Evolutionary conservation across 2,888 invertebrate genomes (phyloP).

Genomic region (Philereme vetulata): DNA sequence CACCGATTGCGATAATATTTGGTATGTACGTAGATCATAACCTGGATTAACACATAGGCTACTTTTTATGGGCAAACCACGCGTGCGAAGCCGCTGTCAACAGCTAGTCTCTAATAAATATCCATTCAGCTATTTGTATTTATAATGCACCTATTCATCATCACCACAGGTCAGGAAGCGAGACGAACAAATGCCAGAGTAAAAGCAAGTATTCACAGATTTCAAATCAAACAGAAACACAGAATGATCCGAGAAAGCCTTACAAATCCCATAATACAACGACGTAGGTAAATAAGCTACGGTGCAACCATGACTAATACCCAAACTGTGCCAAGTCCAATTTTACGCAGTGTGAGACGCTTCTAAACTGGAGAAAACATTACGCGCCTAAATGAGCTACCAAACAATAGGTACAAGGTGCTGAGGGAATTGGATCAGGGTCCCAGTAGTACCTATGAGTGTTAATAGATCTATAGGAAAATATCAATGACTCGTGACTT

Average conservation of each 20-base stretch:
- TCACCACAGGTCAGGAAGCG: too few species aligned
- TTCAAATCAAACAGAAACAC: constrained; percentile 3
- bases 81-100: too few species aligned
- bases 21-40: too few species aligned
- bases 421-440: constrained; percentile 19
- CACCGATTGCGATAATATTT: too few species aligned
- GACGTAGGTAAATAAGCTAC: constrained; percentile 37
- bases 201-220: neutral
- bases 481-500: too few species aligned
- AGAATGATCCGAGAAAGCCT: neutral
- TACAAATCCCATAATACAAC: constrained; percentile 23
- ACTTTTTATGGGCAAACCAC: too few species aligned
- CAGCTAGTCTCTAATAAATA: too few species aligned
- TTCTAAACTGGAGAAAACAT: constrained; percentile 23
- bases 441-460: neutral
- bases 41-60: too few species aligned
- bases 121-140: too few species aligned
- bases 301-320: constrained; percentile 47
- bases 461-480: neutral
- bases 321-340: constrained; percentile 53
- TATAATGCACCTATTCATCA: too few species aligned
- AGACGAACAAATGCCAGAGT: too few species aligned
- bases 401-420: constrained; percentile 12
- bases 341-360: constrained; percentile 42
- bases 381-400: constrained; percentile 24